Conservation (phyloP, 2,797 vertebrate species). For the Bryconaethiops microstoma region DNA sequence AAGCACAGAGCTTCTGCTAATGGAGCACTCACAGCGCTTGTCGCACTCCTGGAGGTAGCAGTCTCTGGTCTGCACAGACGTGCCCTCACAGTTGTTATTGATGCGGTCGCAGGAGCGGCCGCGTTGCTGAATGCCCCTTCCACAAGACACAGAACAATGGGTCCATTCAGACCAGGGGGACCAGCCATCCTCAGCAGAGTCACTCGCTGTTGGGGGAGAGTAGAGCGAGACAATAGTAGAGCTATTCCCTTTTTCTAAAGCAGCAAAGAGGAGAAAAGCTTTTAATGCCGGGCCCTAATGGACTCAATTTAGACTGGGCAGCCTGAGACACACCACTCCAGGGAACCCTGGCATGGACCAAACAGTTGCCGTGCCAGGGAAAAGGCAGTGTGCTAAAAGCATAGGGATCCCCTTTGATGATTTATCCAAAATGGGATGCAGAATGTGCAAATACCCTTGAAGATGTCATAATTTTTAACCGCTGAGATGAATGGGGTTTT, state of each 20-base stretch:
- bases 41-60: slow-evolving; percentile 97
- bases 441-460: slow-evolving; percentile 63
- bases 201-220: slow-evolving; percentile 82
- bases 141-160: slow-evolving; percentile 95
- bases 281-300: slow-evolving; percentile 68
- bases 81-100: slow-evolving; percentile 96
- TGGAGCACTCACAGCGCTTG: slow-evolving; percentile 90
- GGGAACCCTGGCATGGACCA: slow-evolving; percentile 52
- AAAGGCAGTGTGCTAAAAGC: slow-evolving; percentile 61
- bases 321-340: slow-evolving; percentile 63
- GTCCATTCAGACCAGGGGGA: slow-evolving; percentile 99
- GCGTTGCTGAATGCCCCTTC: slow-evolving; percentile 95
- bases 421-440: slow-evolving; percentile 68
- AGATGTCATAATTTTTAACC: slow-evolving; percentile 64
- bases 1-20: background rate
- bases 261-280: slow-evolving; percentile 66
- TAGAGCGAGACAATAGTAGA: slow-evolving; percentile 61
- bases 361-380: slow-evolving; percentile 43
- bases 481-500: slow-evolving; percentile 51
- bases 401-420: slow-evolving; percentile 64
- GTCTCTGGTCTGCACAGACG: slow-evolving; percentile 95
- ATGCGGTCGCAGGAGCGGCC: slow-evolving; percentile 98
- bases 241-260: slow-evolving; percentile 69
- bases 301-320: slow-evolving; percentile 66
- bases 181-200: slow-evolving; percentile 96